Conservation (phyloP, 2,113 vertebrate genomes). For the Lethenteron reissneri region DNA sequence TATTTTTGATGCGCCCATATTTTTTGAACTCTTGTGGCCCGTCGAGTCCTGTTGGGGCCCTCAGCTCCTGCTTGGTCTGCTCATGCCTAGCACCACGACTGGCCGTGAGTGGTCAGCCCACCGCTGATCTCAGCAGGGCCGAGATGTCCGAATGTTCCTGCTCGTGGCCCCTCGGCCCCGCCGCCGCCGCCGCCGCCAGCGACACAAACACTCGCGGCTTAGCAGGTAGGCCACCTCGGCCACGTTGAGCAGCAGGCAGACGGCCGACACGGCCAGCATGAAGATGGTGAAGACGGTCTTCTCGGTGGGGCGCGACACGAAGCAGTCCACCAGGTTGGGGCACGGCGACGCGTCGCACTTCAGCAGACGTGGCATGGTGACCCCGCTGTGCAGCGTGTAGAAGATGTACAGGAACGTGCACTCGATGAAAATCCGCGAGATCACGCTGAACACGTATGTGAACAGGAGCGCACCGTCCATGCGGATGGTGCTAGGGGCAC, state of each 20-base stretch:
- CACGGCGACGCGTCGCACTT: constrained; percentile 4
- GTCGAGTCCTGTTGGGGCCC: too few species aligned
- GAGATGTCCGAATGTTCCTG: not conserved
- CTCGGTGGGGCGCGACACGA: constrained; percentile 2
- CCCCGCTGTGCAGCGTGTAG: not conserved
- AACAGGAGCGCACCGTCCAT: not conserved
- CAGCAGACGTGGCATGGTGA: not conserved
- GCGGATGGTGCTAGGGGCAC: not conserved
- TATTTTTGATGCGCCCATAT: too few species aligned
- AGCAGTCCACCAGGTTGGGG: not conserved
- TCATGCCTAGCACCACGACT: too few species aligned
- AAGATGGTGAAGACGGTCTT: constrained; percentile 5
- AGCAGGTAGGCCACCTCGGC: constrained; percentile 4
- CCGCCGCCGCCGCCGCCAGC: not conserved
- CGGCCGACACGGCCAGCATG: constrained; percentile 4
- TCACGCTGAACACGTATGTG: not conserved
- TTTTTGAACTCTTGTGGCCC: too few species aligned
- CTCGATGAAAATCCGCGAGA: not conserved
- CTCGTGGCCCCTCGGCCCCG: not conserved
- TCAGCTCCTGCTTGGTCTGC: too few species aligned
- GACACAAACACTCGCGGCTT: not conserved
- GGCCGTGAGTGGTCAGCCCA: too few species aligned
- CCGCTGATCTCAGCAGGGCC: not conserved
- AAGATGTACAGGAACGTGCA: constrained; percentile 3
- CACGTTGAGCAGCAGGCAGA: constrained; percentile 5